Conservation (phyloP, 2,797 vertebrate genomes). For the Octomys mimax region DNA sequence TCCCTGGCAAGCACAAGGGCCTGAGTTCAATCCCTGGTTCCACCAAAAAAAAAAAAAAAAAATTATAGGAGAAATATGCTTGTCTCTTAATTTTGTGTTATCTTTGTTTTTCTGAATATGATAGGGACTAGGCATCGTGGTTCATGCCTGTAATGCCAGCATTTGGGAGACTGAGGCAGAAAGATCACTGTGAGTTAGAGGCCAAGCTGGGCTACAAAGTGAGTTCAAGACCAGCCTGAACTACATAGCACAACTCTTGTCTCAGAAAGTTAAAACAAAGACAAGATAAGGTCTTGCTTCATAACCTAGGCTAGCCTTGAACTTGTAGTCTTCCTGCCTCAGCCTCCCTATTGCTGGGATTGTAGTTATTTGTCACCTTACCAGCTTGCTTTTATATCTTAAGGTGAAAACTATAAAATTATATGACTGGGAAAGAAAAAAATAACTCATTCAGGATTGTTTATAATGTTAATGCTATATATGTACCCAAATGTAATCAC, state of each 20-base stretch:
- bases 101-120: background rate
- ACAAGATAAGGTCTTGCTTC: background rate
- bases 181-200: background rate
- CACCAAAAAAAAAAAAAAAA: no score
- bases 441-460: slow-evolving; percentile 33
- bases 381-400: slow-evolving; percentile 27
- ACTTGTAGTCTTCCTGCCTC: background rate
- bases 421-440: slow-evolving; percentile 37
- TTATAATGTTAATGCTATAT: slow-evolving; percentile 18
- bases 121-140: background rate
- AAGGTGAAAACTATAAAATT: slow-evolving; percentile 56
- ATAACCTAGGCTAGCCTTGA: background rate
- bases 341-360: background rate
- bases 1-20: no score
- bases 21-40: no score
- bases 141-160: background rate
- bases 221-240: background rate
- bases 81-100: background rate
- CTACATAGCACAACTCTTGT: background rate
- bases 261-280: background rate
- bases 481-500: slow-evolving; percentile 31
- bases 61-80: background rate
- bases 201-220: no score
- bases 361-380: background rate
- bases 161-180: background rate